Conservation (phyloP, 2,113 vertebrate species). For the Eulemur macaco region DNA sequence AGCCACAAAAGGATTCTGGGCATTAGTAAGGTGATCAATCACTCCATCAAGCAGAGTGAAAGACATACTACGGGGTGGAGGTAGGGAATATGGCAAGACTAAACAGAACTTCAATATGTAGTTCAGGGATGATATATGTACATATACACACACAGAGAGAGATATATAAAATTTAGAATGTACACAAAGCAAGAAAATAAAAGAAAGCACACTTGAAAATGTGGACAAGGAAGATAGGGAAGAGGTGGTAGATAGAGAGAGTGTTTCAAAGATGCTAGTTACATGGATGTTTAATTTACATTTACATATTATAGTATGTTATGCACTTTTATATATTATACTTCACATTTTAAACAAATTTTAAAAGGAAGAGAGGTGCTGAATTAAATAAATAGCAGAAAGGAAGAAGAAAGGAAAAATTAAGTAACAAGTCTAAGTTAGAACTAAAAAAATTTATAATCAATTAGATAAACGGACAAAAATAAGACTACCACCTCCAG, state of each 20-base stretch:
- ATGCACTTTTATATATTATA: background rate
- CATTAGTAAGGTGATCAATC: background rate
- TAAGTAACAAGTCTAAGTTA: conserved; percentile 1
- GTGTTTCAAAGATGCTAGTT: background rate
- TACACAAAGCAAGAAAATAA: background rate
- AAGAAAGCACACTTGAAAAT: background rate
- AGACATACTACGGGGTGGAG: background rate
- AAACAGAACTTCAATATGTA: background rate
- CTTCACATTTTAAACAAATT: conserved; percentile 38
- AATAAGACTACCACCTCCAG: background rate
- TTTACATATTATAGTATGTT: background rate
- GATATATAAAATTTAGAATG: background rate
- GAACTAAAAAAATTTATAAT: background rate
- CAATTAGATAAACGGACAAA: background rate
- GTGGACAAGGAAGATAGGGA: background rate
- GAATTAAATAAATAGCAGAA: background rate
- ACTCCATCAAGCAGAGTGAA: background rate
- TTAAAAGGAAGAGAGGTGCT: background rate
- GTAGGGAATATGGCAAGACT: background rate
- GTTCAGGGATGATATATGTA: background rate
- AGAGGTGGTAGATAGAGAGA: background rate
- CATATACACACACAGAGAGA: background rate
- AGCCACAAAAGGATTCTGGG: background rate
- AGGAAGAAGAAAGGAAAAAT: conserved; percentile 21
- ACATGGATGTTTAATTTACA: background rate